Conservation (phyloP, 2,888 invertebrate genomes). For the Sthenelais limicola region DNA sequence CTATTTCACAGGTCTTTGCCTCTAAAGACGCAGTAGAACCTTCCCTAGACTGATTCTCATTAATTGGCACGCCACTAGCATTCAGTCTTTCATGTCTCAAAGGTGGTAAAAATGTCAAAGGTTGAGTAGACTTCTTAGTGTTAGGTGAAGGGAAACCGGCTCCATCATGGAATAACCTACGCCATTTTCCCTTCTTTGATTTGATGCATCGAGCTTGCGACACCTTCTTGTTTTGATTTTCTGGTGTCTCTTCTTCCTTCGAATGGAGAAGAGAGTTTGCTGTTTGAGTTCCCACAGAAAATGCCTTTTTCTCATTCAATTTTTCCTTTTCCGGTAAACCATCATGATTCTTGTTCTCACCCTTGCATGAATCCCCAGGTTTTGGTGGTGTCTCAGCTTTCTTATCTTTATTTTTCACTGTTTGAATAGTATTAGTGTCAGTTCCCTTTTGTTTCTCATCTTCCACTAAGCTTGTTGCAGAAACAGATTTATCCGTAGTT, state of each 20-base stretch:
- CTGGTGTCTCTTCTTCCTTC: background rate
- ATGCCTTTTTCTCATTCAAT: no score
- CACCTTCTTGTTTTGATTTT: background rate
- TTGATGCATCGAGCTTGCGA: no score
- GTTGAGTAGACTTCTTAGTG: background rate
- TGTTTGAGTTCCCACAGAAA: background rate
- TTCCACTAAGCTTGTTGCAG: no score
- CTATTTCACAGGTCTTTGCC: background rate
- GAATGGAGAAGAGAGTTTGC: background rate
- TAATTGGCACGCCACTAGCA: conserved; percentile 12
- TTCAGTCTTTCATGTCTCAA: conserved; percentile 22
- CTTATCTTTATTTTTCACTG: no score
- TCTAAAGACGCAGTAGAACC: background rate
- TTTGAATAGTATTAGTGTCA: no score
- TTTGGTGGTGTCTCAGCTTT: no score
- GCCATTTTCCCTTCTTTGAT: background rate
- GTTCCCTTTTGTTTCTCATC: no score
- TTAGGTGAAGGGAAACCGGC: background rate
- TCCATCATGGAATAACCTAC: background rate
- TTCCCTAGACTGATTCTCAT: background rate
- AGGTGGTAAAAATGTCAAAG: conserved; percentile 20
- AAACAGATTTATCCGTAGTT: no score
- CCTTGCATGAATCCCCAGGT: no score
- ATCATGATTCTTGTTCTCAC: no score
- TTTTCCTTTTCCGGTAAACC: no score